These are phyloP conservation scores for Epinotia brunnichana DNA, from an alignment of 2,888 invertebrate genomes.

Conservation along the genomic window DNA sequence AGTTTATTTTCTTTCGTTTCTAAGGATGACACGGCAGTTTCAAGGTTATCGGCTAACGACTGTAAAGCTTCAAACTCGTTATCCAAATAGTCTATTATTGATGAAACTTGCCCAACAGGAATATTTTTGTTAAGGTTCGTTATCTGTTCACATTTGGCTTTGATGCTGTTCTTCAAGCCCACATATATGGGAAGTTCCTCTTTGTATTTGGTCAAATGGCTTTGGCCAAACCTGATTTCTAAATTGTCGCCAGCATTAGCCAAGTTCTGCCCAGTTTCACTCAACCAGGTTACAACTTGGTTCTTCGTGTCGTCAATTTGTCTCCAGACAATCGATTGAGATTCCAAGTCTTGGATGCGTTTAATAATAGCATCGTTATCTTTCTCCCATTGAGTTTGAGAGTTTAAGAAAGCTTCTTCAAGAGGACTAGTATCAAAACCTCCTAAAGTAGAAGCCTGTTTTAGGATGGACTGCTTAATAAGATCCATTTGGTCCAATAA, in stretches of 20 bases:
- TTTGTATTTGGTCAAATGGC: constrained; percentile 91
- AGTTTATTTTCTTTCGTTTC: constrained; percentile 89
- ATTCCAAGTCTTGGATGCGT: constrained; percentile 91
- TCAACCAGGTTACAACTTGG: constrained; percentile 92
- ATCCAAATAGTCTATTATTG: constrained; percentile 86
- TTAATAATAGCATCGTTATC: constrained; percentile 88
- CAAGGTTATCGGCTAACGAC: constrained; percentile 88
- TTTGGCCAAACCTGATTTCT: constrained; percentile 91
- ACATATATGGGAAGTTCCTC: constrained; percentile 92
- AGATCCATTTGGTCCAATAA: constrained; percentile 90
- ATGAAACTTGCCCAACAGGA: constrained; percentile 87
- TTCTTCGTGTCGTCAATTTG: constrained; percentile 94
- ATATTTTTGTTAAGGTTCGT: constrained; percentile 88
- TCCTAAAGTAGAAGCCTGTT: constrained; percentile 87
- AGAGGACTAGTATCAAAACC: constrained; percentile 85
- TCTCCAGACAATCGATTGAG: constrained; percentile 95
- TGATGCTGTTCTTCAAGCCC: constrained; percentile 89
- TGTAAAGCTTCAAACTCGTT: constrained; percentile 91
- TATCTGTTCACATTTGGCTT: constrained; percentile 91
- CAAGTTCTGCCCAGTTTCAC: constrained; percentile 90
- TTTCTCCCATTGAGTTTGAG: constrained; percentile 88
- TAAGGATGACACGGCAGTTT: constrained; percentile 88
- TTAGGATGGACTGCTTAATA: constrained; percentile 88
- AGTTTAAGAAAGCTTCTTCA: constrained; percentile 84
- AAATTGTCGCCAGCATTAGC: constrained; percentile 90